These are phyloP conservation scores for Andrena marginata DNA, from an alignment of 2,888 invertebrate genomes.

Conservation along the genomic window DNA sequence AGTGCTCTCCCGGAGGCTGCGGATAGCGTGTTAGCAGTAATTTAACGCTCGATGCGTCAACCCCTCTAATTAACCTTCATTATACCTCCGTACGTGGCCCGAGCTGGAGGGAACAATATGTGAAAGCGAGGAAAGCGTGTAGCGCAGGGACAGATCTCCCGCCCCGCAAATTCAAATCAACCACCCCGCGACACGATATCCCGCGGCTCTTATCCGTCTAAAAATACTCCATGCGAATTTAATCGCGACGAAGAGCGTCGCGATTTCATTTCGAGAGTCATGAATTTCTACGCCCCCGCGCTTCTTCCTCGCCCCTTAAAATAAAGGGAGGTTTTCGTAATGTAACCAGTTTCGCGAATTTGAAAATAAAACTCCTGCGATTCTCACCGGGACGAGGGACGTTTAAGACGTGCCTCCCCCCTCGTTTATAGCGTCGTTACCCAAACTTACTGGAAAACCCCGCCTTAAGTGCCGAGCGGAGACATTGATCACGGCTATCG, in stretches of 20 bases:
- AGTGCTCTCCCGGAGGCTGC: constrained; percentile 52
- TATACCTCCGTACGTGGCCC: constrained; percentile 55
- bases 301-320: background rate
- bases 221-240: constrained; percentile 17
- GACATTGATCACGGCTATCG: constrained; percentile 52
- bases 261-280: background rate
- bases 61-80: constrained; percentile 72
- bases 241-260: background rate
- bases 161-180: constrained; percentile 2
- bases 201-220: background rate
- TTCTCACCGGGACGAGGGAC: background rate
- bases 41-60: constrained; percentile 71
- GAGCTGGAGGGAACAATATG: constrained; percentile 20
- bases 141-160: background rate
- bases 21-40: constrained; percentile 65
- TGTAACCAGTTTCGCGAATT: background rate
- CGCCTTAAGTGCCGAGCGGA: constrained; percentile 6
- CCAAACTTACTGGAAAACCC: background rate
- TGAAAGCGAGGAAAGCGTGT: constrained; percentile 17
- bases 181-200: background rate
- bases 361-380: background rate
- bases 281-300: background rate
- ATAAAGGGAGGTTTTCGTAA: background rate
- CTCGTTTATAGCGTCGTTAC: background rate
- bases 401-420: background rate